Evolutionary conservation across 2,113 vertebrate species (phyloP).

Genomic region (Rhegmatorhina hoffmannsi): DNA sequence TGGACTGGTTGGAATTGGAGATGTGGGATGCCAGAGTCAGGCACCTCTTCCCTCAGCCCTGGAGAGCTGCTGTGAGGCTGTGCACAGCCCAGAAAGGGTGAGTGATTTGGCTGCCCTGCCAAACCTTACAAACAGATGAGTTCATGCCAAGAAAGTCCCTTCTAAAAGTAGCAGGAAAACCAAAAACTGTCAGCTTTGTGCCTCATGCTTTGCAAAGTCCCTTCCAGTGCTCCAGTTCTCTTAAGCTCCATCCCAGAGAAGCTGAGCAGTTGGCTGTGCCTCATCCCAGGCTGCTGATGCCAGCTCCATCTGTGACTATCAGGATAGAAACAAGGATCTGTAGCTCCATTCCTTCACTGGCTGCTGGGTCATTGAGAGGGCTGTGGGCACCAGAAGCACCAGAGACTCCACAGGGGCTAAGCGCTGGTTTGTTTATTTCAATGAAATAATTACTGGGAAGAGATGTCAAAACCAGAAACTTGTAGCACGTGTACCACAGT

Average conservation of each 20-base stretch:
- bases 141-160: background rate
- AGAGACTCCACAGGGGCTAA: background rate
- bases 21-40: background rate
- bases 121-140: background rate
- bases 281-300: background rate
- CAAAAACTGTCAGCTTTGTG: background rate
- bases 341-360: background rate
- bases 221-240: background rate
- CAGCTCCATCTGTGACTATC: background rate
- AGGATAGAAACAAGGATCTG: background rate
- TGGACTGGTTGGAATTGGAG: background rate
- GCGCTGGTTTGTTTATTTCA: background rate
- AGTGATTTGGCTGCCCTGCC: background rate
- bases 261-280: background rate
- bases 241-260: background rate
- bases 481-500: background rate
- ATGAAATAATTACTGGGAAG: background rate
- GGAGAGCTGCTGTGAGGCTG: background rate
- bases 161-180: background rate
- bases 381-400: background rate
- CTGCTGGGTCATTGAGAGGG: background rate
- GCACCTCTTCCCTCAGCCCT: background rate
- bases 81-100: rapidly evolving
- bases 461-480: background rate
- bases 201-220: constrained; percentile 1